Evolutionary conservation across 2,797 vertebrate genomes (phyloP).

Genomic region (Enteromius radiatus): DNA sequence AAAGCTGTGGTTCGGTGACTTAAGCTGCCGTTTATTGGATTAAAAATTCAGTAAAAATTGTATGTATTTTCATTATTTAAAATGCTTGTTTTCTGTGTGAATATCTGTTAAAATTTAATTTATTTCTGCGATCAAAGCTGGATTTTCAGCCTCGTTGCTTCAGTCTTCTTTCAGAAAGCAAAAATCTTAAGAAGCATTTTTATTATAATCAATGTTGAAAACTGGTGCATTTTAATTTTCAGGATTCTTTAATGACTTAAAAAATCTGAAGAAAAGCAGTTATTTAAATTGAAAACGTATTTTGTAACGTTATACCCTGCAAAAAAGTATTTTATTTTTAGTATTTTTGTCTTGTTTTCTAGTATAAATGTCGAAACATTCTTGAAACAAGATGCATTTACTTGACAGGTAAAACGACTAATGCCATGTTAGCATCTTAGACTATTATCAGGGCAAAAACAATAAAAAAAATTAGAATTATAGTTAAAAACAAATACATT

Average conservation of each 20-base stretch:
- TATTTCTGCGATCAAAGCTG: background rate
- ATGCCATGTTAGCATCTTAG: no score
- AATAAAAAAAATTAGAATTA: no score
- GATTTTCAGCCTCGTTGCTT: background rate
- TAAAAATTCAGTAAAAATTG: background rate
- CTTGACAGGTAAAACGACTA: no score
- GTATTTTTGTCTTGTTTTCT: no score
- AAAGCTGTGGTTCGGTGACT: background rate
- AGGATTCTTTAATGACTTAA: background rate
- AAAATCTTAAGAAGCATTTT: no score
- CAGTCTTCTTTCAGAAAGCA: no score
- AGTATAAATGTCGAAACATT: no score
- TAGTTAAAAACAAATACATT: no score
- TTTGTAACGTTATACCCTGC: background rate
- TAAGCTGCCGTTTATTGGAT: background rate
- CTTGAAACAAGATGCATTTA: no score
- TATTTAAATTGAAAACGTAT: background rate
- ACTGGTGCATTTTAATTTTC: background rate
- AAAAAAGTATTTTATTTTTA: no score
- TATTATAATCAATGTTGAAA: background rate
- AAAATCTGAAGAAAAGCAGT: background rate
- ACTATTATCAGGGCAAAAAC: no score
- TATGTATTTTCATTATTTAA: background rate
- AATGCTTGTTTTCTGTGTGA: background rate
- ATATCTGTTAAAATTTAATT: background rate